A percentile compares a stretch with the other conserved stretches of the same genome.
Conservation (phyloP, 2,888 invertebrate species). For the Odontocerum albicorne region DNA sequence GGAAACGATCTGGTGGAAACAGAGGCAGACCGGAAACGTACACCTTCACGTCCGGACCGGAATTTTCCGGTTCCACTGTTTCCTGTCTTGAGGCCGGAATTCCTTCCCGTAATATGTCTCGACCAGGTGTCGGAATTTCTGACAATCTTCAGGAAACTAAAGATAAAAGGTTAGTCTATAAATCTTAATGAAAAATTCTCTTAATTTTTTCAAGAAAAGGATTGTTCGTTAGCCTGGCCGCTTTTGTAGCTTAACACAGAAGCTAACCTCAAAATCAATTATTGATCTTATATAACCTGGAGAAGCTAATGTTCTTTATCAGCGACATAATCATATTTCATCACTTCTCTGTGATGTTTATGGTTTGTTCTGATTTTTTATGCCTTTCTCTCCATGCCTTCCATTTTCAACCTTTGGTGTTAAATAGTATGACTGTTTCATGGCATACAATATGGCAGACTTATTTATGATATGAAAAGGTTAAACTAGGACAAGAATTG, state of each 20-base stretch:
- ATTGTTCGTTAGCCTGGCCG: background rate
- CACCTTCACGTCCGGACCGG: conserved; percentile 17
- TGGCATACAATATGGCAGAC: no score
- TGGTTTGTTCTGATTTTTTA: no score
- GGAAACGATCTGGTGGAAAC: conserved; percentile 17
- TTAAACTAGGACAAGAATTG: no score
- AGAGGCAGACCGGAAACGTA: conserved; percentile 19
- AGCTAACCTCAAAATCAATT: no score
- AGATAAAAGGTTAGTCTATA: background rate
- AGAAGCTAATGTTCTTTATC: no score
- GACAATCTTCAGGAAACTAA: conserved; percentile 1
- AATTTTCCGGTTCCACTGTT: conserved; percentile 13
- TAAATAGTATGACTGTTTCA: no score
- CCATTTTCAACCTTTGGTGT: no score
- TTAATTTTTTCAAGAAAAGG: background rate
- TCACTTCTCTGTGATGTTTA: no score
- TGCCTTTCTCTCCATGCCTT: no score
- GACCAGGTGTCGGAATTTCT: conserved; percentile 1
- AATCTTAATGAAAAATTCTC: background rate
- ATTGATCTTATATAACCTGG: no score
- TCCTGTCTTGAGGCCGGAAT: conserved; percentile 7
- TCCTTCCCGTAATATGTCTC: background rate
- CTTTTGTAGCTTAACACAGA: background rate
- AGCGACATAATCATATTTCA: no score
- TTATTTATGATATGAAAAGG: no score